phyloP scores from a whole-genome alignment of 2,113 vertebrate genomes.

The Tetrao urogallus region DNA sequence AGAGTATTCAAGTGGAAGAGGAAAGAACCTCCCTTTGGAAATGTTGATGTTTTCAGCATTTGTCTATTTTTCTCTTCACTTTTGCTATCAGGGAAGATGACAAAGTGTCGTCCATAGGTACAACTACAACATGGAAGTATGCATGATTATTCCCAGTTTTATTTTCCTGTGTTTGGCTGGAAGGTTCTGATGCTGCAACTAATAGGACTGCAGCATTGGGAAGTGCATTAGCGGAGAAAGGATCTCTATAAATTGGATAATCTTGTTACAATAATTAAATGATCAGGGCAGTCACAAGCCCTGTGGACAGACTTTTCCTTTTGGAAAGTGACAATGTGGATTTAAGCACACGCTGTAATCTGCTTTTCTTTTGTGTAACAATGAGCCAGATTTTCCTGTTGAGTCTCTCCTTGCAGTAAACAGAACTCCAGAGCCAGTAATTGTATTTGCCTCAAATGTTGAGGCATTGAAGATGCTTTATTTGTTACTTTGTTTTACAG shows the following conservation, averaged over 20 bases:
- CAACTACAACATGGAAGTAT: rapidly evolving
- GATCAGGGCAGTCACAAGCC: background rate
- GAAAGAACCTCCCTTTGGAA: background rate
- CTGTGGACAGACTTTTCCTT: background rate
- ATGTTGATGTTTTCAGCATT: background rate
- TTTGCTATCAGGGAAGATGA: background rate
- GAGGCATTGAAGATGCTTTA: background rate
- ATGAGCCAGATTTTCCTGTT: background rate
- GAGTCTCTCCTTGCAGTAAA: background rate
- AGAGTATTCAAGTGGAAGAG: background rate
- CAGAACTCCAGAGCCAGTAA: background rate
- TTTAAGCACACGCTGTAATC: background rate
- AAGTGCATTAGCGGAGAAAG: background rate
- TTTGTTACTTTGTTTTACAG: background rate
- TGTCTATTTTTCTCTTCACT: background rate
- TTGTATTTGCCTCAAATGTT: background rate
- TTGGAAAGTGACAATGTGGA: background rate
- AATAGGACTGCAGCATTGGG: background rate
- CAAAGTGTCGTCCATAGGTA: background rate
- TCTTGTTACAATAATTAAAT: background rate
- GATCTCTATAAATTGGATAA: background rate
- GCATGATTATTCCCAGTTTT: background rate
- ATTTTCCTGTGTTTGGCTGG: background rate
- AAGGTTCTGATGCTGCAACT: background rate
- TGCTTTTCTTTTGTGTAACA: background rate